These are phyloP conservation scores for Pseudochromis fuscus DNA, from an alignment of 2,797 vertebrate genomes.

Conservation along the genomic window DNA sequence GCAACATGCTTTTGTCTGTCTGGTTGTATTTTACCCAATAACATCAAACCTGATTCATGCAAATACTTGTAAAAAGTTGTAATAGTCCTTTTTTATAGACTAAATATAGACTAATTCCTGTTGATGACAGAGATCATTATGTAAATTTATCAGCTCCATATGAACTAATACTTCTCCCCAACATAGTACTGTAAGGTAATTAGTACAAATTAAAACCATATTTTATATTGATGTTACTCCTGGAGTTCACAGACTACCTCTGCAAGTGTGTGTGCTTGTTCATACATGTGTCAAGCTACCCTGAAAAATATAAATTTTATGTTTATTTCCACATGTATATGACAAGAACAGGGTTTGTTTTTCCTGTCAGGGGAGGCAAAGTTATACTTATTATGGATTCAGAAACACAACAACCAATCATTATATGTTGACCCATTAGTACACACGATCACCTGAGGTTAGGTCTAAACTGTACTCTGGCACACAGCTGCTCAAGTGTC, in stretches of 20 bases:
- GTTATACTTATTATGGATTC: neutral
- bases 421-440: neutral
- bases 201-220: neutral
- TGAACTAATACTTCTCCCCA: neutral
- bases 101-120: no score
- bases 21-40: no score
- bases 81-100: no score
- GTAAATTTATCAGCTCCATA: neutral
- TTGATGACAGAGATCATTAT: neutral
- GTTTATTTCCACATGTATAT: neutral
- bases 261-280: neutral
- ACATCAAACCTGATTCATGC: no score
- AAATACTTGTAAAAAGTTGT: no score
- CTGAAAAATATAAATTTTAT: neutral
- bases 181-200: neutral
- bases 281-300: neutral
- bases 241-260: conserved; percentile 13
- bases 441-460: neutral
- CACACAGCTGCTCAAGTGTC: neutral
- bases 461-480: neutral
- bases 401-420: neutral
- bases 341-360: neutral
- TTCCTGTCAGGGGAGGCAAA: neutral
- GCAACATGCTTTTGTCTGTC: no score
- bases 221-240: conserved; percentile 2